phyloP scores from a whole-genome alignment of 2,113 vertebrate species.

The Tamias sibiricus region DNA sequence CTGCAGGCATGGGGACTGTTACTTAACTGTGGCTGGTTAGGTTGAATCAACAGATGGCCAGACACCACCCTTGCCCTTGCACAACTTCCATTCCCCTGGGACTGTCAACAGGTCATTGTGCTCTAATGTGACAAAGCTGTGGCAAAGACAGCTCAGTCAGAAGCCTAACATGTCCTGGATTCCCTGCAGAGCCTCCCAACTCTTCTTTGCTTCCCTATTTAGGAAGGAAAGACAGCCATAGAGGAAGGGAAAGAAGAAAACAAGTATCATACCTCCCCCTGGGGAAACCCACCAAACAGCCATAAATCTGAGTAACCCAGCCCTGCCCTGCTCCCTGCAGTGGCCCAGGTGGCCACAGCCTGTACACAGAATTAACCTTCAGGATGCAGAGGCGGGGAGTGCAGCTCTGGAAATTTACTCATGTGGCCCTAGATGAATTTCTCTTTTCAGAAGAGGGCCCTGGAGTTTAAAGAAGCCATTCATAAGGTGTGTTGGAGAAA shows the following conservation, averaged over 20 bases:
- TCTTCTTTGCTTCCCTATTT: not conserved
- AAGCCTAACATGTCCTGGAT: not conserved
- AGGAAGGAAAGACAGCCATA: not conserved
- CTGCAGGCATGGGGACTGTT: not conserved
- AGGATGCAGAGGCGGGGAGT: rapidly evolving
- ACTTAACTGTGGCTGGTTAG: not conserved
- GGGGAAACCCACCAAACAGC: not conserved
- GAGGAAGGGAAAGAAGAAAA: not conserved
- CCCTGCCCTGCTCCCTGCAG: rapidly evolving
- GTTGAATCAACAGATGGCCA: not conserved
- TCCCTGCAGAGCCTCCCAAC: not conserved
- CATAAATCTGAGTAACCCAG: rapidly evolving
- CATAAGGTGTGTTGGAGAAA: not conserved
- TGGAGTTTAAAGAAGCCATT: constrained; percentile 59
- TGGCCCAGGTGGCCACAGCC: not conserved
- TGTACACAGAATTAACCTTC: not conserved
- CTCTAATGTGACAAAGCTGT: not conserved
- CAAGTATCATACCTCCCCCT: not conserved
- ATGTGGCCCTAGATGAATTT: not conserved
- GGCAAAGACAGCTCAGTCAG: rapidly evolving
- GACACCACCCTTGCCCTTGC: not conserved
- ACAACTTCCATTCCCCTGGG: not conserved
- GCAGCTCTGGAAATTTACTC: constrained; percentile 61
- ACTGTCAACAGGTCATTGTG: not conserved
- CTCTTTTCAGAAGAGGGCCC: not conserved